Conservation (phyloP, 53 echinoderm and acorn worm species). For the Henricia sp. region DNA sequence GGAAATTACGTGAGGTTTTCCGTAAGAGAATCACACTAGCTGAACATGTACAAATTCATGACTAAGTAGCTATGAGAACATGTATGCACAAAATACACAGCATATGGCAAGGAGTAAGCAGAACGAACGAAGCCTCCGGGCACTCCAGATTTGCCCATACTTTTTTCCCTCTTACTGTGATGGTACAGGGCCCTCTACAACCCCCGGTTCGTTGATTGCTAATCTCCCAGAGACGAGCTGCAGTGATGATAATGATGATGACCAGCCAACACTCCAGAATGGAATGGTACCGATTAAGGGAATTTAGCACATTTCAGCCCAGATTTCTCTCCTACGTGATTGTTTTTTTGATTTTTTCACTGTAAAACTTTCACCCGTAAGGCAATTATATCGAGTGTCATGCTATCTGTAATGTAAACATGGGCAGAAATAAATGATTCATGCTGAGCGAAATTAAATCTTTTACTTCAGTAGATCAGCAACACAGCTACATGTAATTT, state of each 20-base stretch:
- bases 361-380: too few relatives aligned
- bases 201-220: conserved; percentile 32
- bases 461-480: too few relatives aligned
- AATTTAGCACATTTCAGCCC: conserved; percentile 37
- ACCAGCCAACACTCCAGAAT: background rate
- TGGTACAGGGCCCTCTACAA: conserved; percentile 28
- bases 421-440: conserved; percentile 24
- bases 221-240: too few relatives aligned
- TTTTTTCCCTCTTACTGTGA: too few relatives aligned
- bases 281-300: conserved; percentile 8
- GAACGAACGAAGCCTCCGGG: conserved; percentile 8
- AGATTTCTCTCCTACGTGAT: background rate
- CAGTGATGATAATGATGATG: background rate
- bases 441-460: background rate
- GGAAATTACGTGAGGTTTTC: too few relatives aligned
- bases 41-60: too few relatives aligned
- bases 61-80: too few relatives aligned
- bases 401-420: conserved; percentile 23
- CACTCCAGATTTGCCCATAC: conserved; percentile 14
- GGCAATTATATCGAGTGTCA: conserved; percentile 15
- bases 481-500: too few relatives aligned
- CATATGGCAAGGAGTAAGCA: conserved; percentile 46
- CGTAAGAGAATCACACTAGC: too few relatives aligned
- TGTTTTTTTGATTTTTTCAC: background rate
- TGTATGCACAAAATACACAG: background rate